Evolutionary conservation across 2,113 vertebrate species (phyloP), one percentile per base, ranked within the genome.

Genomic region (Takifugu bimaculatus): DNA sequence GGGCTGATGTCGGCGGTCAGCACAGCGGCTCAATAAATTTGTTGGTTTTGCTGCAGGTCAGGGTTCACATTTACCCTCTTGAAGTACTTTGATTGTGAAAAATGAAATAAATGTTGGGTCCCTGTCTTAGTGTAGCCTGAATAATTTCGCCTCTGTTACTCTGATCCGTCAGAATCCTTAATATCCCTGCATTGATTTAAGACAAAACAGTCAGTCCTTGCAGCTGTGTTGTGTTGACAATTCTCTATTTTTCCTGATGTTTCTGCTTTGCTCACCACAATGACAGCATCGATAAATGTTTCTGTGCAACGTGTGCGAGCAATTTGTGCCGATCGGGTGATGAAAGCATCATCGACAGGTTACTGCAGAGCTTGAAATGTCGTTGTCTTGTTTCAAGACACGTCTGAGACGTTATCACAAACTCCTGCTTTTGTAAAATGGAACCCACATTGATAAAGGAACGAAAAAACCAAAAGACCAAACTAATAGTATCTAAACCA

Each of bases 401-500:
- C 32, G 39, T 57, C 26, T 12, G n/a, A 39, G 3, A 29, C 63
- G 32, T 66, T n/a, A 26, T 50, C 56, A 53, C 14, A 32, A n/a
- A 35, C 6, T 26, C 39, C 14, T 25, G 6, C 26, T 50, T n/a
- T 58, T 26, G 12, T 0, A 50, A 25, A 35, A n/a, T 32, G 14
- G n/a, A 39, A 20, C 15, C 6, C 47, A 13, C 2, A 4, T 51
- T 43, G 5, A 50, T 25, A 1, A 43, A 60, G 11, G 25, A 26
- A 50, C 49, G 20, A 68, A 29, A 55, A 39, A 39, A 32, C 55
- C 52, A 62, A 51, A 62, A 55, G 52, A 26, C 3, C 13, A 0
- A 15, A 13, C 35, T 26, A 52, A 51, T 52, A 54, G 27, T 63
- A 51, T 43, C 10, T 70, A 58, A 57, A 53, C 50, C 11, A 25